Evolutionary conservation across 2,888 invertebrate genomes (phyloP).

Genomic region (Monoplex corrugatus): DNA sequence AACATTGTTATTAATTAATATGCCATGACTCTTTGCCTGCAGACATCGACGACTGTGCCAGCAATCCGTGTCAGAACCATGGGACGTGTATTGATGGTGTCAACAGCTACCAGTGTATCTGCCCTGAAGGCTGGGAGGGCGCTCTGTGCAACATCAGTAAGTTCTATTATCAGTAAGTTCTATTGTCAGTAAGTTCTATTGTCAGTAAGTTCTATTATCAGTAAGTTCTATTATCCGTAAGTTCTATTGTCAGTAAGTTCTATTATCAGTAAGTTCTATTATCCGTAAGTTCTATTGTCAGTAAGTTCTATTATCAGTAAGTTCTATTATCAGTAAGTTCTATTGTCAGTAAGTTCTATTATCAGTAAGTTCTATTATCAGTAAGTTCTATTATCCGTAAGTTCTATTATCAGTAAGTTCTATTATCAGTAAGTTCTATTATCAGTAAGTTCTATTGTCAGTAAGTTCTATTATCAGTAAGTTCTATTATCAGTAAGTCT

Average conservation of each 20-base stretch:
- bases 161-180: constrained; percentile 81
- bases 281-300: too few species aligned
- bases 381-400: too few species aligned
- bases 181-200: too few species aligned
- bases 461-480: too few species aligned
- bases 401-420: too few species aligned
- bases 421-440: neutral
- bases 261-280: neutral
- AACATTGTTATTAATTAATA: too few species aligned
- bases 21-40: constrained; percentile 48
- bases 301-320: too few species aligned
- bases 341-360: too few species aligned
- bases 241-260: too few species aligned
- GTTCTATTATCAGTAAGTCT: neutral
- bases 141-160: constrained; percentile 93
- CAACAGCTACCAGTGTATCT: constrained; percentile 94
- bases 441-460: neutral
- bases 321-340: too few species aligned
- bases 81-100: constrained; percentile 96
- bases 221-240: neutral
- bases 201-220: neutral
- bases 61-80: constrained; percentile 95
- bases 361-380: too few species aligned
- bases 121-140: constrained; percentile 86
- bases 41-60: constrained; percentile 97